Evolutionary conservation across 2,113 vertebrate species (phyloP).

Genomic region (Paraplagusia blochii): DNA sequence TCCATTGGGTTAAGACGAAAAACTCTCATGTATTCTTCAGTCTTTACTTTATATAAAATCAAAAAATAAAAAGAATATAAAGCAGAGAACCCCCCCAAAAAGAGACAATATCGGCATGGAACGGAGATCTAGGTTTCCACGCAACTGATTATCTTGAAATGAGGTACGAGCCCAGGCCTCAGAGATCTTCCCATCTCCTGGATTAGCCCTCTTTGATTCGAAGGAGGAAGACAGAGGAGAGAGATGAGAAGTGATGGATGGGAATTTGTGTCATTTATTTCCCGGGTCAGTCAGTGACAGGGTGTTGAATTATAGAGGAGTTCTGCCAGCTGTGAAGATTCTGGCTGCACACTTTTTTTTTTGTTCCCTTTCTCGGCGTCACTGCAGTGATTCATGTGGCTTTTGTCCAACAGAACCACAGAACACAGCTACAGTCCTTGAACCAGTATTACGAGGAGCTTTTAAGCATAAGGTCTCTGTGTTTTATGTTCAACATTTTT

Average conservation of each 20-base stretch:
- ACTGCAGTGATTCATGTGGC: constrained; percentile 24
- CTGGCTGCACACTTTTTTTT: too few species aligned
- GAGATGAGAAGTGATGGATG: constrained; percentile 63
- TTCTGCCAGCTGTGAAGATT: constrained; percentile 1
- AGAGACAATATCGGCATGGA: too few species aligned
- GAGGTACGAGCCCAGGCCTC: constrained; percentile 10
- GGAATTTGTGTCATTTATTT: constrained; percentile 68
- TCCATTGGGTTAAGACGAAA: too few species aligned
- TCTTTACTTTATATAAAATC: too few species aligned
- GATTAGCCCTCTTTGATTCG: constrained; percentile 75
- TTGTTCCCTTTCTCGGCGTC: too few species aligned
- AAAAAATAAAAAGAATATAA: too few species aligned
- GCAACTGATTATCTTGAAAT: too few species aligned
- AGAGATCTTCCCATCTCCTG: constrained; percentile 63
- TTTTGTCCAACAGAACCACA: constrained; percentile 34
- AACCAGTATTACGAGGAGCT: constrained; percentile 30
- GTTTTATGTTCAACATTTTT: constrained; percentile 35
- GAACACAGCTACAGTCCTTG: constrained; percentile 44
- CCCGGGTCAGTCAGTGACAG: constrained; percentile 60
- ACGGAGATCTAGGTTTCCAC: too few species aligned
- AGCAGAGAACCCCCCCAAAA: too few species aligned
- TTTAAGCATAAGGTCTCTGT: constrained; percentile 53
- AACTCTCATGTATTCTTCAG: too few species aligned
- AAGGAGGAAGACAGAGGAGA: constrained; percentile 46
- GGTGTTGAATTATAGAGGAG: constrained; percentile 22